Base-by-base conservation (phyloP, 2,113 vertebrate genomes). In the Circaetus gallicus region DNA sequence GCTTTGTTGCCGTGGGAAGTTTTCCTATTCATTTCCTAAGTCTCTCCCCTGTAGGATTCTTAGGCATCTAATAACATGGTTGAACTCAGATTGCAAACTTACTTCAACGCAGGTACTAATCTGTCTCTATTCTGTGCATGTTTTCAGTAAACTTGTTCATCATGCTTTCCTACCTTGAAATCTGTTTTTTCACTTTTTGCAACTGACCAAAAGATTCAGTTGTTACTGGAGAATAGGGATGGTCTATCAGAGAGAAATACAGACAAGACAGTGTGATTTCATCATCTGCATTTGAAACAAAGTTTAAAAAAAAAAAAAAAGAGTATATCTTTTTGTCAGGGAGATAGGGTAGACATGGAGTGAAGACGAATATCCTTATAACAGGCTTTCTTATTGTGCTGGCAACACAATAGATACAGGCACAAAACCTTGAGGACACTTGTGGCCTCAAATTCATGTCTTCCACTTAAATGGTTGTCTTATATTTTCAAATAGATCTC, bases 51-150 rank as follows among this genome's bases (percentile, higher is more conserved):
- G 10, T 53, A 74, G 29, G 26, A 55, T 72, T 79, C 47, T 82
- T n/a, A 55, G 32, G 8, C 22, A 43, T 71, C 20, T 79, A 71
- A 63, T 50, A 50, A 59, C 4, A 45, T 6, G 3, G 6, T 26
- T 79, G 32, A 85, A 82, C 9, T 88, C 29, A 61, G 56, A 79
- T 26, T 38, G 3, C 12, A 85, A 31, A 29, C 29, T 67, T 76
- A 29, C 7, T 66, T 62, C 38, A 82, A 18, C 0, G 1, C 0
- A 4, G 13, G 5, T 50, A 61, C 8, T 55, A 63, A 22, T 47
- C 26, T 79, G 16, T 71, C 17, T 50, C 19, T 47, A 9, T 50
- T 63, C 32, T 82, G 36, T 63, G 28, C 7, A 71, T 42, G 24
- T 61, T 92, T 50, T 50, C 53, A 56, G 28, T 32, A 74, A 79